phyloP scores from a whole-genome alignment of 37 sponge, comb jelly and placozoan species.

The Axinella damicornis region DNA sequence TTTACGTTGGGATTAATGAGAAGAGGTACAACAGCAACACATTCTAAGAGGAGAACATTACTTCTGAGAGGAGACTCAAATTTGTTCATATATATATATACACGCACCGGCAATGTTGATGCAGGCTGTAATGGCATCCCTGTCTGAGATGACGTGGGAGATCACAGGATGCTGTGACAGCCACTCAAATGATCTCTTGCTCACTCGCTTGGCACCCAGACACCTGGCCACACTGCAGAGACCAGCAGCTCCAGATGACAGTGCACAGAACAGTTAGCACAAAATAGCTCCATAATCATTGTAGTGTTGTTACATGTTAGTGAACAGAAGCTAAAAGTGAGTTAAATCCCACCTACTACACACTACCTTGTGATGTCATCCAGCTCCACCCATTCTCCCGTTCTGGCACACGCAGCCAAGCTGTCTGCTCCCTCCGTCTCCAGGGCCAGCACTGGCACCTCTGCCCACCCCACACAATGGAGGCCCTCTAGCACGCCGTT shows the following conservation, averaged over 20 bases:
- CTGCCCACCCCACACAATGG: constrained; percentile 79
- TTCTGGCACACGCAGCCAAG: constrained; percentile 72
- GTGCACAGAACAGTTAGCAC: no score
- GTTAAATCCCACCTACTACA: neutral
- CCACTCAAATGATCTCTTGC: constrained; percentile 72
- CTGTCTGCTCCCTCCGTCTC: constrained; percentile 93
- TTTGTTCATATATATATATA: neutral
- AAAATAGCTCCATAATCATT: no score
- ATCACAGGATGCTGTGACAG: constrained; percentile 46
- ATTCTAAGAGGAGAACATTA: no score
- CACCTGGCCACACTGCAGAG: constrained; percentile 74
- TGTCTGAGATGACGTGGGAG: constrained; percentile 76
- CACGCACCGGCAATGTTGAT: constrained; percentile 66
- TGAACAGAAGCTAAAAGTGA: neutral
- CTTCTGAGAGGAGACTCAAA: no score
- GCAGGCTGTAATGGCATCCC: constrained; percentile 85
- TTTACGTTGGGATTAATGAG: no score
- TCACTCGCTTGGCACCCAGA: constrained; percentile 85
- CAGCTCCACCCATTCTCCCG: constrained; percentile 69
- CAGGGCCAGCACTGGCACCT: constrained; percentile 91
- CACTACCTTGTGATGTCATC: constrained; percentile 83
- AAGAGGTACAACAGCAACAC: no score
- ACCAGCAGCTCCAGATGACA: no score
- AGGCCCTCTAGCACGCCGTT: constrained; percentile 89
- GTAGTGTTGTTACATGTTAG: no score